These are phyloP conservation scores for Bombylius discolor DNA, from an alignment of 2,888 invertebrate species.

Conservation along the genomic window DNA sequence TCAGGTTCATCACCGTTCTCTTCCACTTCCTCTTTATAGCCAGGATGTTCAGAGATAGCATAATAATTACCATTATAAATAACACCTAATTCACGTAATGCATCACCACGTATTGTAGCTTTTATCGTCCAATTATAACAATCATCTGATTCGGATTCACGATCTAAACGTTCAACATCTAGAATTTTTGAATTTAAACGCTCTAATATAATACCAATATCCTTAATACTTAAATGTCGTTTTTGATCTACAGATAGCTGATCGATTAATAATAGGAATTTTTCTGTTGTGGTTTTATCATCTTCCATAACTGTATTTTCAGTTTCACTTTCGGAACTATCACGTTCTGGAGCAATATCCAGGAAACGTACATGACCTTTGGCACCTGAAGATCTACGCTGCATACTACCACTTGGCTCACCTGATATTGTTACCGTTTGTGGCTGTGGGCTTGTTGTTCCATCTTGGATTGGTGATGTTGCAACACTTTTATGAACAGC, in stretches of 20 bases:
- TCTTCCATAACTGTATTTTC: slow-evolving; percentile 89
- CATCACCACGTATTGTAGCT: slow-evolving; percentile 85
- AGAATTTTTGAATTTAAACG: slow-evolving; percentile 84
- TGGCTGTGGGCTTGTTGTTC: slow-evolving; percentile 52
- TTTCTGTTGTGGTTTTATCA: slow-evolving; percentile 77
- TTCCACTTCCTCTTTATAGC: slow-evolving; percentile 81
- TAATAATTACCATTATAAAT: slow-evolving; percentile 93
- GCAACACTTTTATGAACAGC: slow-evolving; percentile 87
- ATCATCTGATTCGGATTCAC: slow-evolving; percentile 85
- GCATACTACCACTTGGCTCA: slow-evolving; percentile 37
- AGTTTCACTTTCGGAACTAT: slow-evolving; percentile 85
- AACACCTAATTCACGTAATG: slow-evolving; percentile 78
- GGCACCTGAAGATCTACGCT: slow-evolving; percentile 39
- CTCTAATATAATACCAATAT: slow-evolving; percentile 88
- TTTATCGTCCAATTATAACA: slow-evolving; percentile 96
- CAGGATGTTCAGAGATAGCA: slow-evolving; percentile 88
- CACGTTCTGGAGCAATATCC: slow-evolving; percentile 63
- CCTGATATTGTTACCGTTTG: slow-evolving; percentile 38
- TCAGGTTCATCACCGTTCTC: slow-evolving; percentile 73
- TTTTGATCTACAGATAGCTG: slow-evolving; percentile 87
- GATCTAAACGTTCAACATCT: slow-evolving; percentile 82
- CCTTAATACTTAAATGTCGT: slow-evolving; percentile 83
- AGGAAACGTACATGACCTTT: slow-evolving; percentile 76
- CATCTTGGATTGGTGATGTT: slow-evolving; percentile 82
- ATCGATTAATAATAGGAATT: slow-evolving; percentile 85